Evolutionary conservation across 2,888 invertebrate genomes (phyloP).

Genomic region (Lottia scabra): DNA sequence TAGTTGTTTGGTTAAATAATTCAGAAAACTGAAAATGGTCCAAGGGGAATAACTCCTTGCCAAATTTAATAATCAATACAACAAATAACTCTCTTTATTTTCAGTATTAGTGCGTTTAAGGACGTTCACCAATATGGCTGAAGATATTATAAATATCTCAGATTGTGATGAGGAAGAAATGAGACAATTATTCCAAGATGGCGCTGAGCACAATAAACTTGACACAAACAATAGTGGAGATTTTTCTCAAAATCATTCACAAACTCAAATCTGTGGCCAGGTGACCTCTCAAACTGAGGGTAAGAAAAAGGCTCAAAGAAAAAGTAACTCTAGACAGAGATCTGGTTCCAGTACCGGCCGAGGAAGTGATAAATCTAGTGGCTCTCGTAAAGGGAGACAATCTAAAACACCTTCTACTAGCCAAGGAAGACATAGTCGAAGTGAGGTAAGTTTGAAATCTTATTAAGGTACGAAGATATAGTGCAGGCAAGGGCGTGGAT

Average conservation of each 20-base stretch:
- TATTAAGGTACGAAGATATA: too few species aligned
- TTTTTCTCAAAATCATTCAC: background rate
- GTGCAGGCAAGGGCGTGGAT: too few species aligned
- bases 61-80: too few species aligned
- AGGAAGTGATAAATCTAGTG: background rate
- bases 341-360: background rate
- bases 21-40: too few species aligned
- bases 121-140: background rate
- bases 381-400: background rate
- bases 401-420: background rate
- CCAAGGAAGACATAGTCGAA: background rate
- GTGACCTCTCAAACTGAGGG: background rate
- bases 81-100: too few species aligned
- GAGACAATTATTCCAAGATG: background rate
- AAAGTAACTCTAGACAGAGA: background rate
- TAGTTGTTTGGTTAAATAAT: too few species aligned
- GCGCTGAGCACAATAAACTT: background rate
- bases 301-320: background rate
- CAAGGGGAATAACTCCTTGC: too few species aligned
- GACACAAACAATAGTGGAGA: background rate
- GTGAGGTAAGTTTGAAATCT: background rate
- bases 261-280: background rate
- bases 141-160: background rate
- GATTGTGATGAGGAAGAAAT: background rate
- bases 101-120: too few species aligned